Evolutionary conservation across 2,888 invertebrate genomes (phyloP).

Genomic region (Phaonia tiefii): DNA sequence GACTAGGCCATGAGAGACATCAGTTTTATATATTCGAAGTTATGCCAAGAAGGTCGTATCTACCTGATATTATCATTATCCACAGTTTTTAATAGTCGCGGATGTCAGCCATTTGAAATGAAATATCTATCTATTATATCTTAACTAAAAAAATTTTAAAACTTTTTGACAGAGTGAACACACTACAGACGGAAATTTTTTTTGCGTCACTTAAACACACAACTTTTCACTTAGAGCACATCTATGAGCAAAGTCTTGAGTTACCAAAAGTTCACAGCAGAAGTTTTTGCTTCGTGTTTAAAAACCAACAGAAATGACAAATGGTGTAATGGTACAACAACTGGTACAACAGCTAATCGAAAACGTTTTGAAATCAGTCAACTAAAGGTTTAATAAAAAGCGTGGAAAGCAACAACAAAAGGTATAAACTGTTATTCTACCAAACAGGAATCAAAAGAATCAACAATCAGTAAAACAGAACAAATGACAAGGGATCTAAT

Average conservation of each 20-base stretch:
- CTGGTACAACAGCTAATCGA: too few relatives aligned
- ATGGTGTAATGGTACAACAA: too few relatives aligned
- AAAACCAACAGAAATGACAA: background rate
- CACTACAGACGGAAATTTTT: constrained; percentile 3
- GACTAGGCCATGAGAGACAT: too few relatives aligned
- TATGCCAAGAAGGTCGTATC: too few relatives aligned
- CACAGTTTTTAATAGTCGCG: too few relatives aligned
- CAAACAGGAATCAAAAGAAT: background rate
- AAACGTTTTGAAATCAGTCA: too few relatives aligned
- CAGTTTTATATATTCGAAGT: too few relatives aligned
- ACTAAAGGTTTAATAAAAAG: too few relatives aligned
- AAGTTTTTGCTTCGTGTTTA: background rate
- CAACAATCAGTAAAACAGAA: background rate
- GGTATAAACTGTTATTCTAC: background rate
- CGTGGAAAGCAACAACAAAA: background rate
- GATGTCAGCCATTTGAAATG: too few relatives aligned
- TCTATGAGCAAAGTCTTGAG: constrained; percentile 6
- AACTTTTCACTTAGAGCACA: constrained; percentile 20
- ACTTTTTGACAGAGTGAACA: constrained; percentile 17
- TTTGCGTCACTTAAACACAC: background rate
- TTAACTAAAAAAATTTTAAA: too few relatives aligned
- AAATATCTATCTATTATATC: too few relatives aligned
- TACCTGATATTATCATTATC: too few relatives aligned
- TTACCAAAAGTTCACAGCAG: constrained; percentile 21
- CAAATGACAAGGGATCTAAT: background rate